Percentiles rank a stretch among this genome's conserved stretches.
Evolutionary conservation across 2,797 vertebrate genomes (phyloP).

Genomic region (Eutrigla gurnardus): DNA sequence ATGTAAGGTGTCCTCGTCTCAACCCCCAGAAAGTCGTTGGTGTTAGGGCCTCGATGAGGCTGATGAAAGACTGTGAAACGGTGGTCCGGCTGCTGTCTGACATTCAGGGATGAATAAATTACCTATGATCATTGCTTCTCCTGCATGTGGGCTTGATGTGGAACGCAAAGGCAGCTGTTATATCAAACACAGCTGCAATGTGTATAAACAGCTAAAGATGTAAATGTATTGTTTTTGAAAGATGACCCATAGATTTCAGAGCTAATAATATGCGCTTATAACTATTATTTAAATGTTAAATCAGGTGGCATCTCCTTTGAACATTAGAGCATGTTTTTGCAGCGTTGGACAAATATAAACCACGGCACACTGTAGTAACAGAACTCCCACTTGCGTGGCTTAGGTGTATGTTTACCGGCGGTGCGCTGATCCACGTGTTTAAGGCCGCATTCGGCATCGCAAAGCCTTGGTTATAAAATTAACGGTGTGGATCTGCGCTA

Average conservation of each 20-base stretch:
- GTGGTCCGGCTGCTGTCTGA: conserved; percentile 47
- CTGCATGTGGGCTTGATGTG: conserved; percentile 8
- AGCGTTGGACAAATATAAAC: conserved; percentile 15
- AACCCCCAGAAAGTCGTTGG: conserved; percentile 40
- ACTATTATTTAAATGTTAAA: conserved; percentile 5
- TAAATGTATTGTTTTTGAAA: conserved; percentile 39
- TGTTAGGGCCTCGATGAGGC: conserved; percentile 60
- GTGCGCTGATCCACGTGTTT: conserved; percentile 28
- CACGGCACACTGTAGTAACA: conserved; percentile 12
- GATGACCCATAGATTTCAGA: conserved; percentile 40
- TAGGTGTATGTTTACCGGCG: conserved; percentile 36
- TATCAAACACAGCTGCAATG: conserved; percentile 3
- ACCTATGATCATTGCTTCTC: conserved; percentile 54
- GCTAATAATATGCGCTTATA: conserved; percentile 29
- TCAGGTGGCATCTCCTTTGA: conserved; percentile 9
- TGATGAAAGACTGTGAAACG: conserved; percentile 83
- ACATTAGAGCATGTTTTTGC: conserved; percentile 24
- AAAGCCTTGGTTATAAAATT: conserved; percentile 60
- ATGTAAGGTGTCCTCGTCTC: conserved; percentile 62
- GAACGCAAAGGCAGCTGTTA: conserved; percentile 18
- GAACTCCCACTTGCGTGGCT: conserved; percentile 5
- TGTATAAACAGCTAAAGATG: conserved; percentile 23
- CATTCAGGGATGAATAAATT: conserved; percentile 53
- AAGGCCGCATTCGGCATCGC: conserved; percentile 37
- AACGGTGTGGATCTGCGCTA: conserved; percentile 45